Conservation (phyloP, 1,140 invertebrate species). For the Orius laevigatus region DNA sequence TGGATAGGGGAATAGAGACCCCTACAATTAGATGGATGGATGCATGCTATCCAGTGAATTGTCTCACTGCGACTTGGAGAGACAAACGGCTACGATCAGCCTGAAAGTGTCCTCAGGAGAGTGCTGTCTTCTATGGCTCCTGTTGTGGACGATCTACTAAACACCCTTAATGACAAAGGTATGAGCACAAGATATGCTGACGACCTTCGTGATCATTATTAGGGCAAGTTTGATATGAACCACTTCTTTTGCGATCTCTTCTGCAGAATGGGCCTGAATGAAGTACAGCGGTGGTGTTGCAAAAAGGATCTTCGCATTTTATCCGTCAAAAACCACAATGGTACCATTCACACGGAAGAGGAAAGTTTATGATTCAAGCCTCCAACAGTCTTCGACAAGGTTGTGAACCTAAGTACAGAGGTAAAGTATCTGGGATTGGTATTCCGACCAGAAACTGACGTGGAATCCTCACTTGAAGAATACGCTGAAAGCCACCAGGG, state of each 20-base stretch:
- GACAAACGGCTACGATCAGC: neutral
- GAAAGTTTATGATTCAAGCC: too few species aligned
- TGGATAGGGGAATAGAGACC: neutral
- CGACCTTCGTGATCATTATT: neutral
- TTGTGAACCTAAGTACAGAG: too few species aligned
- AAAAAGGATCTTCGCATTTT: neutral
- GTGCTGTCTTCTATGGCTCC: conserved; percentile 16
- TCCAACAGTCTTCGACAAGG: too few species aligned
- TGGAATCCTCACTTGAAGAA: too few species aligned
- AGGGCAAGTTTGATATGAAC: neutral
- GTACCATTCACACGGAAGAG: too few species aligned
- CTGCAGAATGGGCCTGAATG: neutral
- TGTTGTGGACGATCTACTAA: conserved; percentile 12
- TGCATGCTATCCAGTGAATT: neutral
- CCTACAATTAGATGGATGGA: conserved; percentile 2
- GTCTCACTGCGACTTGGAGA: neutral
- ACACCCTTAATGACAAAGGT: neutral
- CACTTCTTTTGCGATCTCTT: neutral
- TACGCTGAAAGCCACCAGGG: too few species aligned
- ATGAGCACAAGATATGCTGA: conserved; percentile 6
- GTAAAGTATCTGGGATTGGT: too few species aligned
- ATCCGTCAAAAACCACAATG: too few species aligned
- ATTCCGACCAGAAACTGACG: too few species aligned
- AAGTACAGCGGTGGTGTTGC: neutral
- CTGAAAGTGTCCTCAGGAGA: conserved; percentile 15